These are phyloP conservation scores for Ligdia adustata DNA, from an alignment of 2,888 invertebrate species.

Conservation along the genomic window DNA sequence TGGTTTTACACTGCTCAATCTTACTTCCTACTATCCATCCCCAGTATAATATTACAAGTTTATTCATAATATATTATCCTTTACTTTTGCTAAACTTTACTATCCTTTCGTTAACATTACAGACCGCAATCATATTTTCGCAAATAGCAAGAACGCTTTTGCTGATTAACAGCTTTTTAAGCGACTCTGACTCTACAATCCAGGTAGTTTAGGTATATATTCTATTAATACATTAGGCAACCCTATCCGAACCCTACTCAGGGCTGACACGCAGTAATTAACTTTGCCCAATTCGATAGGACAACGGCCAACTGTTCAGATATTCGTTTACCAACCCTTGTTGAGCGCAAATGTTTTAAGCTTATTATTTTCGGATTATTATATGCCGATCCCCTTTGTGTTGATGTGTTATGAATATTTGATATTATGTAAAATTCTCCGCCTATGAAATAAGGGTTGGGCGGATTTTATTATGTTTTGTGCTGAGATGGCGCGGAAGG, in stretches of 20 bases:
- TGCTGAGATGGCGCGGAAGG: slow-evolving; percentile 5
- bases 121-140: too few species aligned
- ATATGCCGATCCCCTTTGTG: slow-evolving; percentile 29
- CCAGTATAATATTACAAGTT: too few species aligned
- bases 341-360: slow-evolving; percentile 25
- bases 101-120: too few species aligned
- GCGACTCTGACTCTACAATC: slow-evolving; percentile 1
- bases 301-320: slow-evolving; percentile 58
- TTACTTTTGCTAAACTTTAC: too few species aligned
- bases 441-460: slow-evolving; percentile 12
- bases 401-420: slow-evolving; percentile 27
- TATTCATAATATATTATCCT: too few species aligned
- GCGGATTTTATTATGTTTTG: slow-evolving; percentile 11
- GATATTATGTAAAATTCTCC: slow-evolving; percentile 14
- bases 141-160: too few species aligned
- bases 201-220: slow-evolving; percentile 14
- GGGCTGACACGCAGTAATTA: slow-evolving; percentile 67
- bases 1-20: too few species aligned
- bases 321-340: slow-evolving; percentile 53
- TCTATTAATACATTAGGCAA: slow-evolving; percentile 23
- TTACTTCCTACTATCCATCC: too few species aligned
- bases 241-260: slow-evolving; percentile 57
- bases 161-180: background rate
- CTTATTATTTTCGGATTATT: slow-evolving; percentile 32
- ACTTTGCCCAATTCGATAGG: slow-evolving; percentile 70